A percentile compares a stretch with the other conserved stretches of the same genome.
Evolutionary conservation across 2,888 invertebrate species (phyloP).

Genomic region (Macaria liturata): DNA sequence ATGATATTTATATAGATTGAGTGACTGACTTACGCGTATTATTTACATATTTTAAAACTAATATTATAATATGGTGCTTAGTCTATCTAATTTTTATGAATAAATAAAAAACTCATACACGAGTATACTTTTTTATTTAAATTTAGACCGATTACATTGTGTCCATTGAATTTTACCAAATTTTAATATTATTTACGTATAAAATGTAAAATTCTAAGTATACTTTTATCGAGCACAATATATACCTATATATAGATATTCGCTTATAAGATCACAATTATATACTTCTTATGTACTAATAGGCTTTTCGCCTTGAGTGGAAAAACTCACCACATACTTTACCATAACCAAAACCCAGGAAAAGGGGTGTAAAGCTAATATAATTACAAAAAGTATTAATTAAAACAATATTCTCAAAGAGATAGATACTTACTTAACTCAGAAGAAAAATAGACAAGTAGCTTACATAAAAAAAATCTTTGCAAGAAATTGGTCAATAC

Average conservation of each 20-base stretch:
- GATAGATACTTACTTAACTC: no score
- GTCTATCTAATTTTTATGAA: no score
- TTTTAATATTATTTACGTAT: constrained; percentile 47
- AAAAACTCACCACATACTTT: constrained; percentile 79
- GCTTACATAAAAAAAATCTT: no score
- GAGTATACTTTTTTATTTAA: constrained; percentile 46
- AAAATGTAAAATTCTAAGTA: constrained; percentile 66
- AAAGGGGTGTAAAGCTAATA: constrained; percentile 20
- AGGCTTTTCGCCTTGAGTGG: constrained; percentile 51
- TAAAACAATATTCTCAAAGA: no score
- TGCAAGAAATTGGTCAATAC: no score
- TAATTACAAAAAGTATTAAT: constrained; percentile 27
- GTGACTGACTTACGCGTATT: no score
- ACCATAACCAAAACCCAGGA: constrained; percentile 66
- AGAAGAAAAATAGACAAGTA: no score
- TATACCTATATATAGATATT: constrained; percentile 58
- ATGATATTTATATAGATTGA: no score
- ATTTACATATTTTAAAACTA: no score
- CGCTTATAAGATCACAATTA: constrained; percentile 72
- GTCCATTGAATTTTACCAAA: constrained; percentile 64
- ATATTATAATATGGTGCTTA: no score
- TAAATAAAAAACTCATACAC: constrained; percentile 22
- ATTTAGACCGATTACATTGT: constrained; percentile 64
- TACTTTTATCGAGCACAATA: constrained; percentile 36
- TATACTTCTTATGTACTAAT: constrained; percentile 68